Conservation (phyloP, 2,888 invertebrate species). For the Andrena dorsata region DNA sequence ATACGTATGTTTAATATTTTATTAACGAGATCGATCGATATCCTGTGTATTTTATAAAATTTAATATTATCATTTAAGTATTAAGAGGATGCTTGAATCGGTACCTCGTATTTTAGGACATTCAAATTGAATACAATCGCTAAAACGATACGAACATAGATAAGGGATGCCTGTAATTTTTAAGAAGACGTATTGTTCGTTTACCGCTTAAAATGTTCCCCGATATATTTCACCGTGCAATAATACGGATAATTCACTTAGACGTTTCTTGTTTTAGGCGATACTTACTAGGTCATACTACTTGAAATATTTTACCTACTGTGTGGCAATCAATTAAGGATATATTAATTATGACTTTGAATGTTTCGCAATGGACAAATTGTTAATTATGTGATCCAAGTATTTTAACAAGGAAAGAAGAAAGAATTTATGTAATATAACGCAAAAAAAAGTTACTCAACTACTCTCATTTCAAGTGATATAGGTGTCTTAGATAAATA, state of each 20-base stretch:
- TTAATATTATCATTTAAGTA: conserved; percentile 43
- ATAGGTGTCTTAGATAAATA: conserved; percentile 67
- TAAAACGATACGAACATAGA: conserved; percentile 30
- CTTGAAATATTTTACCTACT: conserved; percentile 57
- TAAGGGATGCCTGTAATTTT: conserved; percentile 27
- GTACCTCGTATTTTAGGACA: conserved; percentile 36
- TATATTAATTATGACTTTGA: conserved; percentile 55
- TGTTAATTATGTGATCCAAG: conserved; percentile 61
- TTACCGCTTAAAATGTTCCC: conserved; percentile 47
- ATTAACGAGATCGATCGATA: conserved; percentile 28
- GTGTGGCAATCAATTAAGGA: conserved; percentile 61
- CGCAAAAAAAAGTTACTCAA: conserved; percentile 58
- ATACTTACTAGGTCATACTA: conserved; percentile 33
- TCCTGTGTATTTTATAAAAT: conserved; percentile 43
- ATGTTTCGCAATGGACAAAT: conserved; percentile 51
- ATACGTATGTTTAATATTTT: conserved; percentile 41
- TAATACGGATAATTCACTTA: conserved; percentile 60
- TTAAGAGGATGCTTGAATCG: conserved; percentile 25
- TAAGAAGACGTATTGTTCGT: conserved; percentile 43
- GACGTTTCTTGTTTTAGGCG: conserved; percentile 48
- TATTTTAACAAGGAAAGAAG: conserved; percentile 57
- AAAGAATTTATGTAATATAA: conserved; percentile 63
- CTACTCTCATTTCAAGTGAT: conserved; percentile 69
- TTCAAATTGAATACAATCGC: conserved; percentile 45
- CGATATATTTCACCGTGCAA: conserved; percentile 56